Conservation (phyloP, 2,797 vertebrate species). For the Rhabdophis nuchalis region DNA sequence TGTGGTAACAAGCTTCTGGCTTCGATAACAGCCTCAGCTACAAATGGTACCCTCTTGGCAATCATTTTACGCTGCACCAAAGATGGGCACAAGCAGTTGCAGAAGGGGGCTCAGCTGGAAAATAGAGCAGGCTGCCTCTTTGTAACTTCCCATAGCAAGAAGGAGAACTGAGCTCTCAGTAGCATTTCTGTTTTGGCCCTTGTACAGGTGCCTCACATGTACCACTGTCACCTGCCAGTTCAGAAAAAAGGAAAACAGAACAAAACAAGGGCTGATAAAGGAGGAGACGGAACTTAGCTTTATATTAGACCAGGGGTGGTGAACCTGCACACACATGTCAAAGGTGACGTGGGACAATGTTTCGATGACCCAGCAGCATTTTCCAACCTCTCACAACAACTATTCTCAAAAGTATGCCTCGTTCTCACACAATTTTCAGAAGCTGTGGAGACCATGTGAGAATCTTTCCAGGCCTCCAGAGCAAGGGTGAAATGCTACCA, state of each 20-base stretch:
- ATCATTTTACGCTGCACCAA: neutral
- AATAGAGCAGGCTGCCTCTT: neutral
- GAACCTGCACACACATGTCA: neutral
- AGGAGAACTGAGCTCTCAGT: neutral
- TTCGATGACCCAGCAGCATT: neutral
- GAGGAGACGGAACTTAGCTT: neutral
- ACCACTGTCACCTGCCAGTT: slow-evolving; percentile 50
- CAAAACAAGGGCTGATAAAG: neutral
- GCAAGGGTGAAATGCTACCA: neutral
- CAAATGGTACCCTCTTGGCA: neutral
- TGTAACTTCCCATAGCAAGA: neutral
- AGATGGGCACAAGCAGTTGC: neutral
- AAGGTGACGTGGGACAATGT: neutral
- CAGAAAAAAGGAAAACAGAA: slow-evolving; percentile 20
- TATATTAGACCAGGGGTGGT: neutral
- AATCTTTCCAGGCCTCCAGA: neutral
- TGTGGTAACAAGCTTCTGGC: slow-evolving; percentile 29
- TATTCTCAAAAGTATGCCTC: neutral
- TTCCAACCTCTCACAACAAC: neutral
- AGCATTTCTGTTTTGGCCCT: neutral
- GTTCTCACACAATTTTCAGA: neutral
- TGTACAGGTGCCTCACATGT: slow-evolving; percentile 11
- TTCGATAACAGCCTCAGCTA: neutral
- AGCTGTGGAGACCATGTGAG: neutral
- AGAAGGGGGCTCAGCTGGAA: neutral